Evolutionary conservation across 2,113 vertebrate genomes (phyloP), one percentile per base, ranked within the genome.

Genomic region (Oriolus oriolus): DNA sequence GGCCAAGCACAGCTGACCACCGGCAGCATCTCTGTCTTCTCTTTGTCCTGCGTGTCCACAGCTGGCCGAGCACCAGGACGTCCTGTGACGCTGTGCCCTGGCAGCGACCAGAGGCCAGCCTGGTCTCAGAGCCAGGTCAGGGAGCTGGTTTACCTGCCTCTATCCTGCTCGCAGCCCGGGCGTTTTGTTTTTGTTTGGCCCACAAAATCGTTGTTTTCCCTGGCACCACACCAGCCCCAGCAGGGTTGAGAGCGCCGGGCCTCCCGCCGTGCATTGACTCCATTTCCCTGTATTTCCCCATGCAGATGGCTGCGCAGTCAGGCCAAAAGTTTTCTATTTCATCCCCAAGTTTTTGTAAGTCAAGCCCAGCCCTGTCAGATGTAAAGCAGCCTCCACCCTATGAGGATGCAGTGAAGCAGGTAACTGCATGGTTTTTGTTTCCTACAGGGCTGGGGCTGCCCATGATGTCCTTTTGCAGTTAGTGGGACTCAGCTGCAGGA

Each of bases 331-430:
- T 98, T 98, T 97, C 98, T 96, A 95, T 98, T 97, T 97, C 98
- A 91, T 96, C 98, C 98, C 97, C 98, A 92, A 97, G 97, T 96
- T 98, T 99, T 98, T 98, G 97, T 98, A 99, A 98, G 97, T 98
- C 98, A 97, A 98, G 97, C 93, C 97, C 98, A 97, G 96, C 98
- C 91, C 98, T 98, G 97, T 98, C 98, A 95, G 98, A 98, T 96
- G 96, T 98, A 98, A 98, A 98, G 97, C 99, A 99, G 97, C 99
- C 99, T 97, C 99, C 99, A 82, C 98, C 99, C 96, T 99, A 99
- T 97, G 98, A 99, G 98, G 99, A 99, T 98, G 99, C 99, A 97
- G 97, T 99, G 73, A 99, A 99, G 97, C 99, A 99, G 99, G 99
- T 99, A 99, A 97, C 88, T 27, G 22, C 57, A 59, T 73, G 70